phyloP scores from a whole-genome alignment of 2,888 invertebrate species.

The Hedya salicella region DNA sequence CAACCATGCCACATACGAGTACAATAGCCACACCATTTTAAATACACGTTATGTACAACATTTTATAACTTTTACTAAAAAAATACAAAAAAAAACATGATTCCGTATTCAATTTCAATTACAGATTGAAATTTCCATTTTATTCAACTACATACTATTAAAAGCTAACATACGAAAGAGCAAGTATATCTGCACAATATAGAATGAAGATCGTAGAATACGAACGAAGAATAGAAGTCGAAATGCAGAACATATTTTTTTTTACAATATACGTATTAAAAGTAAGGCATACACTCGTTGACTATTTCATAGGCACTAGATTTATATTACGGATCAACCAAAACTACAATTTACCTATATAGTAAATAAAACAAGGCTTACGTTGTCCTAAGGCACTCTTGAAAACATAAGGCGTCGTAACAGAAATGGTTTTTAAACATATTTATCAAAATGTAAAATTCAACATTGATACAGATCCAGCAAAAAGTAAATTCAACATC shows the following conservation, averaged over 20 bases:
- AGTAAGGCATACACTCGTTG: conserved; percentile 59
- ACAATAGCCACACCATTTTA: conserved; percentile 42
- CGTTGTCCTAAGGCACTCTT: conserved; percentile 52
- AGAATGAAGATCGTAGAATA: not conserved
- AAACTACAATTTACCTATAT: conserved; percentile 20
- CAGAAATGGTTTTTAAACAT: not conserved
- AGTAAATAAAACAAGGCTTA: conserved; percentile 31
- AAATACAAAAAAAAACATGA: conserved; percentile 33
- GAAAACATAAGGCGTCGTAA: conserved; percentile 9
- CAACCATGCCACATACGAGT: conserved; percentile 38
- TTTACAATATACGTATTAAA: conserved; percentile 43
- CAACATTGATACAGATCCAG: conserved; percentile 1
- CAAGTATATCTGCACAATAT: conserved; percentile 24
- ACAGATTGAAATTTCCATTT: conserved; percentile 28
- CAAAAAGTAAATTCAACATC: not conserved
- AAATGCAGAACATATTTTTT: conserved; percentile 35
- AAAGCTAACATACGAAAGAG: conserved; percentile 35
- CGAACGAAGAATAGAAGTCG: too few species aligned
- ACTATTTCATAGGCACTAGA: conserved; percentile 56
- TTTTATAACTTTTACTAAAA: conserved; percentile 35
- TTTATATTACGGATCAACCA: conserved; percentile 43
- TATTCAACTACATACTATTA: conserved; percentile 22
- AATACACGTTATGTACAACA: conserved; percentile 38
- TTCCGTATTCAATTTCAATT: conserved; percentile 21
- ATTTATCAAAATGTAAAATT: conserved; percentile 23